Base-by-base conservation (phyloP, 2,888 invertebrate species). In the Dascillus cervinus region DNA sequence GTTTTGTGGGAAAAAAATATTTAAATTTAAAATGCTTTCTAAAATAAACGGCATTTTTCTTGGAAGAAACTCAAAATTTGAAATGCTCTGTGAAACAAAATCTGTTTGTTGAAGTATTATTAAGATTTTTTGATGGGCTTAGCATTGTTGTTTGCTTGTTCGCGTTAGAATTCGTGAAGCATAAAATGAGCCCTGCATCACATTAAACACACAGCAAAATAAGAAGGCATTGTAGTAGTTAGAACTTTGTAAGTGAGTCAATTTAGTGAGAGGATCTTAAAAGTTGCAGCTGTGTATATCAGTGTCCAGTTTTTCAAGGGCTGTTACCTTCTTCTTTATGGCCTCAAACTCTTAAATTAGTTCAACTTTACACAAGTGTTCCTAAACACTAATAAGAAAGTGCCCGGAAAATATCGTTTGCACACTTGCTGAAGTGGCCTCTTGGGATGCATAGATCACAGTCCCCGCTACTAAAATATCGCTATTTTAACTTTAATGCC, bases 361-460 rank as follows among this genome's bases (percentile, higher is more conserved):
- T 62, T 55, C 57, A 56, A 60, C 59, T 61, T 60, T 58, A 55
- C 58, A 58, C 60, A 55, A 59, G 58, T 59, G 59, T 53, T 60
- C n/a, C 58, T 57, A 58, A 58, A 58, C 59, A 58, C 56, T 60
- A 62, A 62, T 62, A 62, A 62, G 62, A 61, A 61, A 60, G 60
- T 58, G 58, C 56, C 44, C n/a, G 52, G 57, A 52, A 57, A 56
- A 56, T 58, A 58, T 56, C 44, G 55, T 49, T 53, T 44, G 44
- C 49, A 56, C 55, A 55, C 48, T 55, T 53, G 46, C 50, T 41
- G 49, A 55, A 58, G 55, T 49, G 54, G 50, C 55, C 62, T 53
- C 59, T 10, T 19, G 56, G 56, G 60, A 43, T 41, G 41, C 47
- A 57, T 62, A 46, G 47, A 52, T 61, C 60, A 59, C 53, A 47